phyloP scores from a whole-genome alignment of 2,113 vertebrate species.

The Mirza zaza region DNA sequence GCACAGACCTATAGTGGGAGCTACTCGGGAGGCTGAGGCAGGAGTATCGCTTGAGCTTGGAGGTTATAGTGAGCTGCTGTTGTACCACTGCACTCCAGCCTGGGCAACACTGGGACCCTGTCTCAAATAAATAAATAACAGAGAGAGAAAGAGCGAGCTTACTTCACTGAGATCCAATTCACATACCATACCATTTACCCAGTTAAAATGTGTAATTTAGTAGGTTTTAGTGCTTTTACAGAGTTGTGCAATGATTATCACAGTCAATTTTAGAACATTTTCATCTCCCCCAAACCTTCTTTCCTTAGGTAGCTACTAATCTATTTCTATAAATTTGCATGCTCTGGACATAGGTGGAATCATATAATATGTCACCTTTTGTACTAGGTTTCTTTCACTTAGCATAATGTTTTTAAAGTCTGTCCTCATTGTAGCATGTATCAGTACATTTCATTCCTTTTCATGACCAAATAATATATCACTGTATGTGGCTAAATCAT shows the following conservation, averaged over 20 bases:
- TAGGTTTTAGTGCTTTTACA: conserved; percentile 12
- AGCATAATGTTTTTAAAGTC: background rate
- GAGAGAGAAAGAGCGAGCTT: background rate
- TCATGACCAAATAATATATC: background rate
- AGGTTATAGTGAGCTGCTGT: too few relatives aligned
- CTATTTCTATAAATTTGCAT: background rate
- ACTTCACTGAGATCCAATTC: background rate
- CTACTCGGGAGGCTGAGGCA: too few relatives aligned
- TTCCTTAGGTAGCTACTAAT: background rate
- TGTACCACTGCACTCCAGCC: too few relatives aligned
- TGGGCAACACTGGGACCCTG: too few relatives aligned
- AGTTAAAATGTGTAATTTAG: background rate
- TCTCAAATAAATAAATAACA: too few relatives aligned
- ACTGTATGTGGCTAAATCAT: background rate
- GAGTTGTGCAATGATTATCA: background rate
- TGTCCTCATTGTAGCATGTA: background rate
- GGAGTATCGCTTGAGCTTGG: too few relatives aligned
- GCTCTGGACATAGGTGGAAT: background rate
- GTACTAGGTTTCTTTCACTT: background rate
- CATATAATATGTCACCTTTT: background rate
- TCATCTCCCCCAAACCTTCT: background rate
- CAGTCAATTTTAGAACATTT: conserved; percentile 22
- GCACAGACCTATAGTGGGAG: too few relatives aligned
- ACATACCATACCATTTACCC: background rate
- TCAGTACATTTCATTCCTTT: background rate